These are phyloP conservation scores for Elachura formosa DNA, from an alignment of 2,113 vertebrate genomes.

Conservation along the genomic window DNA sequence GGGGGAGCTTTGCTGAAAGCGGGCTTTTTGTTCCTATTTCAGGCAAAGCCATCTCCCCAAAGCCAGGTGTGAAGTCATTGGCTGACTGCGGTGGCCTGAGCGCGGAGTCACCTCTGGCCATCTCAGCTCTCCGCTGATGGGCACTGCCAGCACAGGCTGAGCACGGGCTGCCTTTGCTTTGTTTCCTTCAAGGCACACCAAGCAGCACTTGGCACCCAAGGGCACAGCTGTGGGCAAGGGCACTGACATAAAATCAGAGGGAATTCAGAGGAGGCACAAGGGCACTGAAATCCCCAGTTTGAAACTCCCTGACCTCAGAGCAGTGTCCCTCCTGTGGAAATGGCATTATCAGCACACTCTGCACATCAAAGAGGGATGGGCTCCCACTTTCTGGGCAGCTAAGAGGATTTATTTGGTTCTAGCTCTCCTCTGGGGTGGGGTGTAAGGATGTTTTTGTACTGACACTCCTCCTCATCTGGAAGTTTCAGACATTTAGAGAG, in stretches of 20 bases:
- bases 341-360: constrained; percentile 40
- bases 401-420: constrained; percentile 58
- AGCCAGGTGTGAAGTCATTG: neutral
- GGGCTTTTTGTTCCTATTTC: neutral
- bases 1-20: neutral
- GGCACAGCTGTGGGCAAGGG: neutral
- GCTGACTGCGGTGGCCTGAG: neutral
- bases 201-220: neutral
- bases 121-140: neutral
- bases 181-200: neutral
- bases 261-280: neutral
- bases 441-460: constrained; percentile 8
- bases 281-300: neutral
- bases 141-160: neutral
- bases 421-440: constrained; percentile 12
- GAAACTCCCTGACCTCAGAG: neutral
- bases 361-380: constrained; percentile 49
- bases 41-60: neutral
- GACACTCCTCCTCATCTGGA: neutral
- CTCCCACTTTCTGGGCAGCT: constrained; percentile 22
- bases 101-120: neutral
- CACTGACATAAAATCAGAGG: neutral
- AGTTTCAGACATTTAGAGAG: neutral
- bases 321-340: constrained; percentile 31
- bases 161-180: neutral